Evolutionary conservation across 1,140 invertebrate genomes (phyloP).

Genomic region (Sitodiplosis mosellana): DNA sequence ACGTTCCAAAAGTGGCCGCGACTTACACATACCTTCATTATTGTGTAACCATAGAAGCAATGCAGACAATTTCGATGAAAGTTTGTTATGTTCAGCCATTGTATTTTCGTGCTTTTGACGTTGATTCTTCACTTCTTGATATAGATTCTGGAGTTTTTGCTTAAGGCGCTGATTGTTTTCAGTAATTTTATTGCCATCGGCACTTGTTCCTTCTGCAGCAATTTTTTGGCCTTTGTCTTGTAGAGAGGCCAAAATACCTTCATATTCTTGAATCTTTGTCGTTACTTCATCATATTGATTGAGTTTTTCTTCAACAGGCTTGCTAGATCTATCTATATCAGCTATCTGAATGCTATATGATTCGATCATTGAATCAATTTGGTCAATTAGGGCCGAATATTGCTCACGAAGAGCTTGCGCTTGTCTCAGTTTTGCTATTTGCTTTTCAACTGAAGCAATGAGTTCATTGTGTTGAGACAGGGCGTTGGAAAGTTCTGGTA

Average conservation of each 20-base stretch:
- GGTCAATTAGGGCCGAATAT: slow-evolving; percentile 64
- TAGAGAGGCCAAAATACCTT: slow-evolving; percentile 67
- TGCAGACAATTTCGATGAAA: slow-evolving; percentile 59
- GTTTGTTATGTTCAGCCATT: slow-evolving; percentile 68
- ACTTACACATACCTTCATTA: slow-evolving; percentile 65
- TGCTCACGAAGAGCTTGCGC: slow-evolving; percentile 66
- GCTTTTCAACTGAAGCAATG: slow-evolving; percentile 62
- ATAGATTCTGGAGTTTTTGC: slow-evolving; percentile 58
- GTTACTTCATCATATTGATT: slow-evolving; percentile 73
- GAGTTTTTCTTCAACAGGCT: slow-evolving; percentile 69
- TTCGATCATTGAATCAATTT: slow-evolving; percentile 70
- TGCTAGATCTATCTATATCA: slow-evolving; percentile 63
- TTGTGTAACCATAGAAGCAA: slow-evolving; percentile 69
- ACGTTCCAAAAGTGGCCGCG: slow-evolving; percentile 59
- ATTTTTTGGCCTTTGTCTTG: slow-evolving; percentile 85
- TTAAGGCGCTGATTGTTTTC: slow-evolving; percentile 73
- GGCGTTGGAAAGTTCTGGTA: slow-evolving; percentile 58
- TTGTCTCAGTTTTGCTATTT: slow-evolving; percentile 58
- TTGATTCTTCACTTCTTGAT: slow-evolving; percentile 66
- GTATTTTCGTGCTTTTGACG: slow-evolving; percentile 70
- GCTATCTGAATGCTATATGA: slow-evolving; percentile 73
- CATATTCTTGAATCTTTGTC: slow-evolving; percentile 68
- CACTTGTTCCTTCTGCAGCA: slow-evolving; percentile 64
- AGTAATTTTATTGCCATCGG: slow-evolving; percentile 71
- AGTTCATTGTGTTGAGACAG: slow-evolving; percentile 67